Conservation (phyloP, 2,113 vertebrate genomes). For the Poecilia latipinna region DNA sequence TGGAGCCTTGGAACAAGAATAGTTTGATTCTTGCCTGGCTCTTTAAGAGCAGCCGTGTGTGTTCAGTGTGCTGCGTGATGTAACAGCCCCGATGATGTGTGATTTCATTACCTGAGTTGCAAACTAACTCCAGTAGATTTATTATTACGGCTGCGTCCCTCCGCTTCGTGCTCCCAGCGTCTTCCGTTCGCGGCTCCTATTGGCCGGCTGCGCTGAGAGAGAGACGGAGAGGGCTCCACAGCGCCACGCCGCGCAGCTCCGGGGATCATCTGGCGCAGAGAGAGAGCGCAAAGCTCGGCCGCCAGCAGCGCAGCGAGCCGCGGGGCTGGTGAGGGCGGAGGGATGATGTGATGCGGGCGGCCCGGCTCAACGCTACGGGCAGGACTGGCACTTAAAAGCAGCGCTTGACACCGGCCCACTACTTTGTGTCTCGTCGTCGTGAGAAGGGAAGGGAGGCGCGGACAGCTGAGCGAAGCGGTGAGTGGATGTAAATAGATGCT, state of each 20-base stretch:
- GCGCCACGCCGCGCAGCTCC: conserved; percentile 57
- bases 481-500: conserved; percentile 72
- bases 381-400: conserved; percentile 63
- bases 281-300: conserved; percentile 56
- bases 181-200: conserved; percentile 68
- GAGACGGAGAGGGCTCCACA: conserved; percentile 47
- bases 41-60: conserved; percentile 11
- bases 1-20: too few species aligned
- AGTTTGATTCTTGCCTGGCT: background rate
- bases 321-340: conserved; percentile 54
- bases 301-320: conserved; percentile 39
- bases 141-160: conserved; percentile 40
- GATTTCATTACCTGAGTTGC: conserved; percentile 67
- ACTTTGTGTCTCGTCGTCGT: conserved; percentile 36
- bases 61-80: conserved; percentile 45
- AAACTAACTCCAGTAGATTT: conserved; percentile 54
- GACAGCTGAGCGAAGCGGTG: conserved; percentile 63
- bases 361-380: conserved; percentile 57
- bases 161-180: conserved; percentile 17
- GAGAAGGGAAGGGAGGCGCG: conserved; percentile 40
- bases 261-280: conserved; percentile 71
- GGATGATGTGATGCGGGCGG: conserved; percentile 67
- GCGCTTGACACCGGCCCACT: conserved; percentile 45
- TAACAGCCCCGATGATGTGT: conserved; percentile 60
- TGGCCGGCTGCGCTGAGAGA: conserved; percentile 43